These are phyloP conservation scores for Aphelocoma californica DNA, from an alignment of 2,797 vertebrate species.

Conservation along the genomic window DNA sequence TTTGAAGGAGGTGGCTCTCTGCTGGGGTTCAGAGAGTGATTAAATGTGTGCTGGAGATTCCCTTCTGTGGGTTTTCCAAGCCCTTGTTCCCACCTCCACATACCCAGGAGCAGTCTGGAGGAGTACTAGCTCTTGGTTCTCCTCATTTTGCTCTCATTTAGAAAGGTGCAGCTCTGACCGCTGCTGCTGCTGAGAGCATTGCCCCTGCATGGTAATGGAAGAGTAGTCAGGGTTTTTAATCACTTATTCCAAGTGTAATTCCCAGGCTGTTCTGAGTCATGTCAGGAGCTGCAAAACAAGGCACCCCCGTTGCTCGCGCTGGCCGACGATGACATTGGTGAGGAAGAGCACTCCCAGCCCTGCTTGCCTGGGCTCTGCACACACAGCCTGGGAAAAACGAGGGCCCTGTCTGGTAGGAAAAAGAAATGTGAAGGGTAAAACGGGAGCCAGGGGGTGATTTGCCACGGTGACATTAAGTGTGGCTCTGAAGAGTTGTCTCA, in stretches of 20 bases:
- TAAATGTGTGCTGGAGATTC: not conserved
- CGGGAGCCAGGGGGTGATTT: accelerated
- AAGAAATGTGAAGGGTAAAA: not conserved
- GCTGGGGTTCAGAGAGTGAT: not conserved
- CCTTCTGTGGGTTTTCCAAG: not conserved
- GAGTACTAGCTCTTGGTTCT: not conserved
- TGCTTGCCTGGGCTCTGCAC: not conserved
- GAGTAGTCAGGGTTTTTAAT: not conserved
- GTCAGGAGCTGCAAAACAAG: not conserved
- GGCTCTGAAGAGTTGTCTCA: accelerated
- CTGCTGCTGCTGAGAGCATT: not conserved
- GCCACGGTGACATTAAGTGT: not conserved
- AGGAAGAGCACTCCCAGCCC: not conserved
- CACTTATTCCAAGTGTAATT: slow-evolving; percentile 2
- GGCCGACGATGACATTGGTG: not conserved
- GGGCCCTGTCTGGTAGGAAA: not conserved
- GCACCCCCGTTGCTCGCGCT: accelerated
- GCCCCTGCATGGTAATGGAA: not conserved
- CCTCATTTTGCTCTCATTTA: not conserved
- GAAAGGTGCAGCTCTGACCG: accelerated
- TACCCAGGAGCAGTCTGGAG: not conserved
- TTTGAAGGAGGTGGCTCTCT: not conserved
- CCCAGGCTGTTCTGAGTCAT: not conserved
- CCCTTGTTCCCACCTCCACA: not conserved
- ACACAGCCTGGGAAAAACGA: not conserved